Evolutionary conservation across 2,113 vertebrate genomes (phyloP).

Genomic region (Pantherophis guttatus): DNA sequence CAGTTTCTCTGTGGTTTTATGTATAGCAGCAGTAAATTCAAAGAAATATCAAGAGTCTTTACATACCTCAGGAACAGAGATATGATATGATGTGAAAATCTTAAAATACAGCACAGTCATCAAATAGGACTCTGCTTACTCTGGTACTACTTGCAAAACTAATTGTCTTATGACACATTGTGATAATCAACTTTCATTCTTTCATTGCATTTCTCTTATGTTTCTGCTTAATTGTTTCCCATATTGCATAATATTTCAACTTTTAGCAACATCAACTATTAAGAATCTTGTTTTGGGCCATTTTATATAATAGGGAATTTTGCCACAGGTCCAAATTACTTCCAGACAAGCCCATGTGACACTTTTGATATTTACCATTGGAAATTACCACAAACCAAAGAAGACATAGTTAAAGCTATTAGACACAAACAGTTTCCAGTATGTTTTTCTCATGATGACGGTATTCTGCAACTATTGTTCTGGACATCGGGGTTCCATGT

Average conservation of each 20-base stretch:
- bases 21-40: not conserved
- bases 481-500: not conserved
- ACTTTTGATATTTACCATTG: not conserved
- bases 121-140: fast-evolving
- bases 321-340: not conserved
- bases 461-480: not conserved
- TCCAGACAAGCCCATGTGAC: not conserved
- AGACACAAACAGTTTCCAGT: not conserved
- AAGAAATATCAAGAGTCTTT: not conserved
- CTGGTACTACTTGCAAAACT: not conserved
- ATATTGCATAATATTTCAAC: not conserved
- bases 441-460: not conserved
- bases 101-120: not conserved
- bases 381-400: not conserved
- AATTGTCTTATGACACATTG: not conserved
- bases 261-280: not conserved
- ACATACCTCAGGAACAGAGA: not conserved
- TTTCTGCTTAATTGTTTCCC: not conserved
- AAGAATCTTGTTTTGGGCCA: not conserved
- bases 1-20: not conserved
- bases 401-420: not conserved
- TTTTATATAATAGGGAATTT: not conserved
- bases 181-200: not conserved
- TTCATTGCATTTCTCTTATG: not conserved
- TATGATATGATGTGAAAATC: not conserved